Base-by-base conservation (phyloP, 2,797 vertebrate genomes). In the Chloroceryle inda region DNA sequence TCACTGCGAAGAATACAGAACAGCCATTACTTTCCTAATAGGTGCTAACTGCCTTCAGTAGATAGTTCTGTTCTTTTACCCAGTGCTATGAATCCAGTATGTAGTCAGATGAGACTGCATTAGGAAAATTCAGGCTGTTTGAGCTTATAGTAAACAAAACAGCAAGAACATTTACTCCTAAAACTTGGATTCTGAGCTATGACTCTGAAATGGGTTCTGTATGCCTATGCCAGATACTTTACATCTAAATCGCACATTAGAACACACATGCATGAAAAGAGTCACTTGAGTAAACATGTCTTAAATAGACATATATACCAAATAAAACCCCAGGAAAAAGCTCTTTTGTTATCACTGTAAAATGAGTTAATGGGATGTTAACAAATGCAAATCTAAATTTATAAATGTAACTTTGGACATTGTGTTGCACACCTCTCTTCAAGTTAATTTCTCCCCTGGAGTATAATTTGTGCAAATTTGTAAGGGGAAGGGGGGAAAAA, bases 401-500 rank as follows among this genome's bases (percentile, higher is more conserved):
- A 95, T 91, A 88, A 66, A n/a, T 74, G n/a, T 33, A 58, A 27
- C 55, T 88, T 95, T 94, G 85, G 45, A 75, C 55, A 58, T 85
- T 91, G 37, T 61, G 27, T 44, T 80, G 23, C 55, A 82, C 22
- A n/a, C 22, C 50, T 78, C 10, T 81, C 69, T 59, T 82, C 79
- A 83, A 88, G 38, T 49, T 72, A 38, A 69, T 88, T 91, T 81
- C 53, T 94, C 26, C 22, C 40, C 47, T 42, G 16, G 81, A 77
- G 23, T 49, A 2, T 44, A 5, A 45, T 35, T 35, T 35, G 55
- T 44, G 18, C 23, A 74, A 76, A 87, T 79, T 49, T 64, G 24
- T 31, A 79, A 58, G 6, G 13, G 26, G 26, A 52, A 50, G 49
- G 26, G 15, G 8, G 14, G 8, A 13, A 15, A 24, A 11, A 29